Evolutionary conservation across 2,797 vertebrate species (phyloP).

Genomic region (Crenuchus spilurus): DNA sequence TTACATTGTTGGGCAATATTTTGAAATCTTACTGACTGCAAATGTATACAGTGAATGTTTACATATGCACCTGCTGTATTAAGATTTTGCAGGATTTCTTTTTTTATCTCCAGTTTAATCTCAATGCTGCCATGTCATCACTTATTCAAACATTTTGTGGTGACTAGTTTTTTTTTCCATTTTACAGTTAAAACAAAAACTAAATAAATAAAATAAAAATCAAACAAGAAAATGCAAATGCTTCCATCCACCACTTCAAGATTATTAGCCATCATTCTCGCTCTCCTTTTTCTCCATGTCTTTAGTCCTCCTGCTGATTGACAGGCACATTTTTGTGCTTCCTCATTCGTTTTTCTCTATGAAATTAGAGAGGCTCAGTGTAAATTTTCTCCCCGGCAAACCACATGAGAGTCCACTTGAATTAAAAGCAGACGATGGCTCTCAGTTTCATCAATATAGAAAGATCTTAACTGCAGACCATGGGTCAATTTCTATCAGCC

Average conservation of each 20-base stretch:
- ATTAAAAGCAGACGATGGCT: conserved; percentile 60
- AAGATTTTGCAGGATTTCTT: conserved; percentile 19
- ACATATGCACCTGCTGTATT: not conserved
- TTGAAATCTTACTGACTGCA: too few species aligned
- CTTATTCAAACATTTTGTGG: conserved; percentile 35
- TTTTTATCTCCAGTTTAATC: conserved; percentile 47
- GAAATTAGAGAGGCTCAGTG: conserved; percentile 58
- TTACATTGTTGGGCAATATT: too few species aligned
- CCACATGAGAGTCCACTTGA: conserved; percentile 63
- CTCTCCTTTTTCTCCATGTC: conserved; percentile 40
- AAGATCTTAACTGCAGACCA: conserved; percentile 61
- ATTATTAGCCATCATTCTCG: conserved; percentile 1
- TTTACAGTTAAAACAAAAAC: conserved; percentile 14
- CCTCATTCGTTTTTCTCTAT: conserved; percentile 52
- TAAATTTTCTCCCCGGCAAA: conserved; percentile 54
- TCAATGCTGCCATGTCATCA: conserved; percentile 47
- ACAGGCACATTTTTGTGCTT: conserved; percentile 49
- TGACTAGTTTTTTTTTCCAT: conserved; percentile 40
- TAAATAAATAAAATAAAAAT: too few species aligned
- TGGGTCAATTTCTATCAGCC: conserved; percentile 68
- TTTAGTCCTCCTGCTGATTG: conserved; percentile 55
- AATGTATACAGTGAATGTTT: too few species aligned
- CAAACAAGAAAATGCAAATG: conserved; percentile 56
- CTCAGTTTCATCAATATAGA: conserved; percentile 46
- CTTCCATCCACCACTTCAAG: conserved; percentile 43